A percentile compares a stretch with the other conserved stretches of the same genome.
phyloP scores from a whole-genome alignment of 2,113 vertebrate species.

The Rallus limicola region DNA sequence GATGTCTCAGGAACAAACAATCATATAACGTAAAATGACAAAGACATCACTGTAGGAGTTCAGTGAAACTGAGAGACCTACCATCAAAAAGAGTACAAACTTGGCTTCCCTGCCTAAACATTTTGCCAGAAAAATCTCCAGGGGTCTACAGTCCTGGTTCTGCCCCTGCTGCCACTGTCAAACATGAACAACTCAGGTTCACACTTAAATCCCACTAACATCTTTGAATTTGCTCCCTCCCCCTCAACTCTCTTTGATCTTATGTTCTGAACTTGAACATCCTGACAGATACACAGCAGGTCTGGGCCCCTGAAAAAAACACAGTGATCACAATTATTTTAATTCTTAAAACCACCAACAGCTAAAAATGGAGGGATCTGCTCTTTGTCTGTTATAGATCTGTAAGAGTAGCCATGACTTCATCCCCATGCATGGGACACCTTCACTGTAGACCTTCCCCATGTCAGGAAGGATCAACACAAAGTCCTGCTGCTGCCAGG shows the following conservation, averaged over 20 bases:
- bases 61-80: not conserved
- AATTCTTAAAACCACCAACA: not conserved
- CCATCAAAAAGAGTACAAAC: not conserved
- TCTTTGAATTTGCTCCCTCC: not conserved
- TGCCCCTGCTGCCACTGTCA: not conserved
- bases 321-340: not conserved
- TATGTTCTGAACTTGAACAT: not conserved
- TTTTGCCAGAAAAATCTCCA: not conserved
- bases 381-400: not conserved
- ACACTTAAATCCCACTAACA: not conserved
- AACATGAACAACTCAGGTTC: not conserved
- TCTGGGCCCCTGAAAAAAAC: not conserved
- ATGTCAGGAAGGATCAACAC: not conserved
- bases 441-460: not conserved
- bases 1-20: not conserved
- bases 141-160: not conserved
- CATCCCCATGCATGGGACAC: not conserved
- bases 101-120: not conserved
- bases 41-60: not conserved
- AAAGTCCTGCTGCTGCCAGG: not conserved
- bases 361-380: not conserved
- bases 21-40: not conserved
- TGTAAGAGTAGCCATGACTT: not conserved
- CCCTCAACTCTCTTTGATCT: not conserved
- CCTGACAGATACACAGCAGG: not conserved